Conservation (phyloP, 2,888 invertebrate species). For the Myopa testacea region DNA sequence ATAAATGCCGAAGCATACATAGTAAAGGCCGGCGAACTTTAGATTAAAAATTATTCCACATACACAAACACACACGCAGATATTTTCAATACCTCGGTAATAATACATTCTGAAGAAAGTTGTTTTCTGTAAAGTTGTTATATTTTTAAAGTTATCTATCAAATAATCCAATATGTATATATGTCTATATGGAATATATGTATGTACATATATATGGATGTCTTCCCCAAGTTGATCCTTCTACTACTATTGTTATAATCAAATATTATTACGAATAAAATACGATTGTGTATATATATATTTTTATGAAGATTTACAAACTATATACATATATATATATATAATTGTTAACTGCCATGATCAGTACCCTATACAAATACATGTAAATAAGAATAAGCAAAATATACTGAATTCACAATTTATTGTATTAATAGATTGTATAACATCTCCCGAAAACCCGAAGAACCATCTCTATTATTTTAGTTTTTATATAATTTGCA, state of each 20-base stretch:
- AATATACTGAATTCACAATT: neutral
- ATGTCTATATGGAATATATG: constrained; percentile 24
- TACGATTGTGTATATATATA: neutral
- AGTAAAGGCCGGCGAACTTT: neutral
- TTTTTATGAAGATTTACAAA: neutral
- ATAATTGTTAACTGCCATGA: neutral
- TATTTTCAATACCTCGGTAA: constrained; percentile 33
- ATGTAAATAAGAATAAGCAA: neutral
- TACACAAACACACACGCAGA: constrained; percentile 18
- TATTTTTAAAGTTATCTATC: neutral
- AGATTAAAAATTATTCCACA: constrained; percentile 30
- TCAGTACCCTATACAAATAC: neutral
- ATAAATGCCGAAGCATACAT: neutral
- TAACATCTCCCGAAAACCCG: too few relatives aligned
- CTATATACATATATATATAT: neutral
- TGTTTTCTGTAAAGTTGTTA: constrained; percentile 27
- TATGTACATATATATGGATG: neutral
- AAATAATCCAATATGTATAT: constrained; percentile 12
- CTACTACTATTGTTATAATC: neutral
- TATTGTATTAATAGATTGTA: too few relatives aligned
- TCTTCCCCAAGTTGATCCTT: constrained; percentile 14
- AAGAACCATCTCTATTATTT: too few relatives aligned
- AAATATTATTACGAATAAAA: constrained; percentile 1
- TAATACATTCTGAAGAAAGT: constrained; percentile 32
- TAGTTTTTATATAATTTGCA: too few relatives aligned